These are phyloP conservation scores for Epinotia bilunana DNA, from an alignment of 2,888 invertebrate genomes.

Conservation along the genomic window DNA sequence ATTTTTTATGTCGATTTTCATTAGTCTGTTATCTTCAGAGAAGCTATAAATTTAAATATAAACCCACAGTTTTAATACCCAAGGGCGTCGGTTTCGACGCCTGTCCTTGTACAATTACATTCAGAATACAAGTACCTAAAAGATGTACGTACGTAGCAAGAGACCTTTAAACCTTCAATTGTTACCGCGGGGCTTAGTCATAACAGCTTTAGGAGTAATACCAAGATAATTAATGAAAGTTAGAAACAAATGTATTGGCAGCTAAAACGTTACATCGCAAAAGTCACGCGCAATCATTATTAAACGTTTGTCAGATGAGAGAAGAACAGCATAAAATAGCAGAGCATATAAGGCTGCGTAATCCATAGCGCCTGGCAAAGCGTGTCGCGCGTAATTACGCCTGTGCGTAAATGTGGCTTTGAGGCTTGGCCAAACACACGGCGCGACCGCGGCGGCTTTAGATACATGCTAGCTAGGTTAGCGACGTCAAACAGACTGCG, in stretches of 20 bases:
- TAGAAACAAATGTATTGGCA: no score
- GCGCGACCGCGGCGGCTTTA: no score
- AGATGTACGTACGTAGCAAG: neutral
- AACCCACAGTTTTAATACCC: conserved; percentile 15
- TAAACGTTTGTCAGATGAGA: neutral
- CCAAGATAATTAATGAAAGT: no score
- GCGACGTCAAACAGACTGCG: no score
- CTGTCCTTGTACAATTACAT: neutral
- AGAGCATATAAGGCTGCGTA: neutral
- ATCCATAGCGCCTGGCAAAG: neutral
- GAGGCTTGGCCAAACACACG: no score
- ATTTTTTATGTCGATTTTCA: conserved; percentile 12
- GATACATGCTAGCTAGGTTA: no score
- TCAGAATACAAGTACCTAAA: neutral
- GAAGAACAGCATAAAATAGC: neutral
- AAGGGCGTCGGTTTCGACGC: neutral
- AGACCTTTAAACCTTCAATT: no score
- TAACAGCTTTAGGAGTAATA: no score
- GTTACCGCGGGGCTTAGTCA: no score
- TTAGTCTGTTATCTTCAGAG: conserved; percentile 27
- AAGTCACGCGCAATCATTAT: neutral
- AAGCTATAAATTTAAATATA: conserved; percentile 23
- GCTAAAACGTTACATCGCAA: no score
- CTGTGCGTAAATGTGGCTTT: no score
- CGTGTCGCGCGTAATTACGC: no score